Percentiles rank a stretch among this genome's conserved stretches.
Conservation (phyloP, 2,113 vertebrate genomes). For the Plestiodon gilberti region DNA sequence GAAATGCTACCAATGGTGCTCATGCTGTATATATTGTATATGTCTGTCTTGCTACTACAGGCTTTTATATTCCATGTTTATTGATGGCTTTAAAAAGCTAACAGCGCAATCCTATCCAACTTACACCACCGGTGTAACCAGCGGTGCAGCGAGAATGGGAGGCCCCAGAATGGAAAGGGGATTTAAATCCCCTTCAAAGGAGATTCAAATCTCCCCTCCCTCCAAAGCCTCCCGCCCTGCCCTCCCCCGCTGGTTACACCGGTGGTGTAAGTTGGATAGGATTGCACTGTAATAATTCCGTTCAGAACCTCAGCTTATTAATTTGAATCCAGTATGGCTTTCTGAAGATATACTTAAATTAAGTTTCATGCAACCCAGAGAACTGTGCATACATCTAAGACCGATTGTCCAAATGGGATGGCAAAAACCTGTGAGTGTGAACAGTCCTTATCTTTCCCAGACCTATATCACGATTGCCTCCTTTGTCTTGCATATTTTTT, state of each 20-base stretch:
- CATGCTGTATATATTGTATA: background rate
- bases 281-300: too few species aligned
- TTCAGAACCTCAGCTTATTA: background rate
- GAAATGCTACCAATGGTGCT: background rate
- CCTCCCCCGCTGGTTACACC: too few species aligned
- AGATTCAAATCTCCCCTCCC: too few species aligned
- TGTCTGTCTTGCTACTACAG: background rate
- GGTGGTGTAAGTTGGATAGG: too few species aligned
- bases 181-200: too few species aligned
- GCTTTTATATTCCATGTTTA: background rate
- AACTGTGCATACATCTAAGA: background rate
- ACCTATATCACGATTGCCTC: background rate
- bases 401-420: background rate
- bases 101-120: too few species aligned
- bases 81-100: background rate
- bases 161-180: too few species aligned
- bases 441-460: background rate
- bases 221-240: too few species aligned
- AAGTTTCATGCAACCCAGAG: background rate
- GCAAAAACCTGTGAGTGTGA: background rate
- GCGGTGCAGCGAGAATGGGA: too few species aligned
- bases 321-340: background rate
- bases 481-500: slow-evolving; percentile 36
- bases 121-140: too few species aligned
- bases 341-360: background rate